Evolutionary conservation across 2,797 vertebrate species (phyloP).

Genomic region (Podargus strigoides): DNA sequence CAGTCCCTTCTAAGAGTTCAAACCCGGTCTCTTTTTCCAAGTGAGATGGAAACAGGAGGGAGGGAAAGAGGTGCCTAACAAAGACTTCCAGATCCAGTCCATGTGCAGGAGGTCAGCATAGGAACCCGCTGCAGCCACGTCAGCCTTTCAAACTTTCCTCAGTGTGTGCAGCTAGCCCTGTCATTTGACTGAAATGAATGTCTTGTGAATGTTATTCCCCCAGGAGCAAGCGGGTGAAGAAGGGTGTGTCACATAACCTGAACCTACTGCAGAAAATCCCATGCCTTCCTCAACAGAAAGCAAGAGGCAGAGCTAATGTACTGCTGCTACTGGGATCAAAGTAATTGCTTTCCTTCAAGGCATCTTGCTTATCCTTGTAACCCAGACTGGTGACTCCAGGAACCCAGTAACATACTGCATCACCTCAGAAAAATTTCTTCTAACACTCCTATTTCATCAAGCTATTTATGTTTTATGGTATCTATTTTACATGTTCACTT

Average conservation of each 20-base stretch:
- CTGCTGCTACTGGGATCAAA: neutral
- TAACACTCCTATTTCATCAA: neutral
- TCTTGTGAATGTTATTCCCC: neutral
- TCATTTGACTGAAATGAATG: neutral
- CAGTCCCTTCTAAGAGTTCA: neutral
- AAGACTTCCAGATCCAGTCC: neutral
- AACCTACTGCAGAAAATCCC: neutral
- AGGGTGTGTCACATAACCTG: neutral
- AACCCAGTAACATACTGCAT: neutral
- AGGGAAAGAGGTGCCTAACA: neutral
- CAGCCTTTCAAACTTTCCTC: neutral
- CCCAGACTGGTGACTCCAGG: neutral
- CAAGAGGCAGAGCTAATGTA: neutral
- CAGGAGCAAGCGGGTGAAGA: neutral
- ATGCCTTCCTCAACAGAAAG: neutral
- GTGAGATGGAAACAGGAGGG: neutral
- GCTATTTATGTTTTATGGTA: neutral
- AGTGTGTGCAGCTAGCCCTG: rapidly evolving
- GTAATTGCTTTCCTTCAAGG: neutral
- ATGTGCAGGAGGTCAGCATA: neutral
- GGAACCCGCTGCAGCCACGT: neutral
- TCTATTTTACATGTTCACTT: neutral
- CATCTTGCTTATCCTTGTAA: neutral
- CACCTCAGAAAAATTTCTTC: neutral
- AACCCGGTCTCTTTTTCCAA: neutral